Evolutionary conservation across 2,888 invertebrate species (phyloP), one percentile per base, ranked within the genome.

Genomic region (Platycheirus rosarum): DNA sequence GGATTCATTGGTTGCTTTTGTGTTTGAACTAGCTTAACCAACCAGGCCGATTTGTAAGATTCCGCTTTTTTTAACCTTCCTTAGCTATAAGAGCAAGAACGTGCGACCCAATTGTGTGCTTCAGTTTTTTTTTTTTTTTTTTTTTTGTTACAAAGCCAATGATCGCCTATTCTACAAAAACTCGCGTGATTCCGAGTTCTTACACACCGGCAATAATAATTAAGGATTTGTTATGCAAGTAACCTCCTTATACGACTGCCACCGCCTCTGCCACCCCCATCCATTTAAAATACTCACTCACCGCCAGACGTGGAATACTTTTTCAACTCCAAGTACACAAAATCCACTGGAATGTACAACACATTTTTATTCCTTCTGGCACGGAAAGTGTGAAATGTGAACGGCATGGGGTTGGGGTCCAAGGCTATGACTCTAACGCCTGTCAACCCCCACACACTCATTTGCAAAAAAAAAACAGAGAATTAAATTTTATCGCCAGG

Each of bases 401-500:
- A 23, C 55, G 37, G 6, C 6, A 42, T 23, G 42, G 42, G 42
- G 55, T 14, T 14, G 2, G 11, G 14, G 29, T 20, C 9, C 9
- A 0, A 9, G 11, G 35, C n/a, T n/a, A n/a, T n/a, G 23, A 11
- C 16, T 60, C 37, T 14, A 26, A 1, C 6, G n/a, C 8, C 7
- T 48, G 26, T 14, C 49, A 11, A 16, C 6, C 14, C n/a, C 57
- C 37, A 13, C 46, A 63, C 65, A 18, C 32, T 14, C 51, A 13
- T 23, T 29, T 48, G 57, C 79, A 80, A 63, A 75, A 70, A 75
- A 65, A 80, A 75, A 75, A 80, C 65, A 65, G 65, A 69, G 70
- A 80, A 80, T 80, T 80, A 75, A 79, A 79, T 79, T 79, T 79
- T 75, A 80, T 80, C 69, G 69, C 75, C 69, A 69, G 75, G 69